phyloP scores from a whole-genome alignment of 2,888 invertebrate species.

The Lordiphosa andalusiaca region DNA sequence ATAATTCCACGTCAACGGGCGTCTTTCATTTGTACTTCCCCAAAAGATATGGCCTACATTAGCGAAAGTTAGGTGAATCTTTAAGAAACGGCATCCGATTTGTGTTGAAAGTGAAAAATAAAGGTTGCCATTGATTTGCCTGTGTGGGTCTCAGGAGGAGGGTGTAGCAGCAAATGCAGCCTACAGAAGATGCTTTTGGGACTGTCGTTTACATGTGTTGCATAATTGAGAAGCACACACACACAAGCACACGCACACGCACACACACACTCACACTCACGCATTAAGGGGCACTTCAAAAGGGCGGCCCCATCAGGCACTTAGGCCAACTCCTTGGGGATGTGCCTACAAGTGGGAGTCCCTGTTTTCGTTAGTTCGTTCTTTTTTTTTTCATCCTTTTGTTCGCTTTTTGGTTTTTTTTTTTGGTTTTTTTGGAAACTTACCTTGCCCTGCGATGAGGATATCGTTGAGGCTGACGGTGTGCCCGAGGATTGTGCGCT shows the following conservation, averaged over 20 bases:
- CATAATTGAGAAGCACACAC: constrained; percentile 46
- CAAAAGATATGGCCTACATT: too few species aligned
- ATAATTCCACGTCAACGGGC: too few species aligned
- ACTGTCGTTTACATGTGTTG: constrained; percentile 45
- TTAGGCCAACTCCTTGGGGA: constrained; percentile 11
- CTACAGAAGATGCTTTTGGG: constrained; percentile 36
- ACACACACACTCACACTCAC: constrained; percentile 9
- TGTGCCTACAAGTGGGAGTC: constrained; percentile 7
- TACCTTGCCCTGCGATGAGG: constrained; percentile 77
- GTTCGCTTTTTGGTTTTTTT: neutral
- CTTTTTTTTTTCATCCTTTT: constrained; percentile 1
- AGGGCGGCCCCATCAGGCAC: constrained; percentile 24
- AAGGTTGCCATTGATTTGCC: constrained; percentile 2
- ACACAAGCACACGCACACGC: constrained; percentile 22
- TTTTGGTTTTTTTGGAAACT: constrained; percentile 28
- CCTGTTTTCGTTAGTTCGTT: constrained; percentile 1
- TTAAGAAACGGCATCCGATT: too few species aligned
- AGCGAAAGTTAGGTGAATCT: too few species aligned
- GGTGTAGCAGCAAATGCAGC: constrained; percentile 12
- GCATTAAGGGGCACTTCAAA: constrained; percentile 35
- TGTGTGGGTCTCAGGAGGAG: constrained; percentile 2
- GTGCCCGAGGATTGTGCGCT: constrained; percentile 79
- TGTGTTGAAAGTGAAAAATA: too few species aligned
- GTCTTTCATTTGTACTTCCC: too few species aligned
- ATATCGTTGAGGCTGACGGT: constrained; percentile 78